These are phyloP conservation scores for pig (Sus scrofa) DNA, from an alignment of 2,113 vertebrate genomes.

Conservation along the genomic window DNA sequence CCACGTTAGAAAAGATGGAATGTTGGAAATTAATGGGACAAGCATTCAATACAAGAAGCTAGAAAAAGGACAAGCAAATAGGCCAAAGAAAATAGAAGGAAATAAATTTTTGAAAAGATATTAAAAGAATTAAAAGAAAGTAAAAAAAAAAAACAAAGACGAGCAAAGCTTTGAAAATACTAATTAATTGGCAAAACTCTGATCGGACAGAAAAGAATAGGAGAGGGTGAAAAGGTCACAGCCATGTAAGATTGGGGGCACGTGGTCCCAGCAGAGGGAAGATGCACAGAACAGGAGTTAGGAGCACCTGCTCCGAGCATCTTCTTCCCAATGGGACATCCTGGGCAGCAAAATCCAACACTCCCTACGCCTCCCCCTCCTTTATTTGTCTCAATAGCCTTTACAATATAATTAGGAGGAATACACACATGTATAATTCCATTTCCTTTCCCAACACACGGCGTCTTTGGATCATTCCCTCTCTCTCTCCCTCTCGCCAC, in stretches of 20 bases:
- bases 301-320: fast-evolving
- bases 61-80: no score
- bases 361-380: neutral
- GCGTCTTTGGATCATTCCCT: neutral
- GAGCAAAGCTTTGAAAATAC: neutral
- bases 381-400: neutral
- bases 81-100: no score
- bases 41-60: no score
- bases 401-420: neutral
- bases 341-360: neutral
- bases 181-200: neutral
- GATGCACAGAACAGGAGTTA: fast-evolving
- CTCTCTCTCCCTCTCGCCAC: neutral
- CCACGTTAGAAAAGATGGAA: neutral
- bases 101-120: neutral
- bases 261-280: fast-evolving
- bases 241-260: fast-evolving
- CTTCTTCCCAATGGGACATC: fast-evolving
- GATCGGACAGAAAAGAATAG: no score
- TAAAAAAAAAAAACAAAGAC: neutral
- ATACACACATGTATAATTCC: neutral
- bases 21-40: no score
- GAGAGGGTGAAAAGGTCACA: neutral
- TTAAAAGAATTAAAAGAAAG: neutral
- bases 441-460: no score